Conservation (phyloP, 2,797 vertebrate species). For the Okamejei kenojei region DNA sequence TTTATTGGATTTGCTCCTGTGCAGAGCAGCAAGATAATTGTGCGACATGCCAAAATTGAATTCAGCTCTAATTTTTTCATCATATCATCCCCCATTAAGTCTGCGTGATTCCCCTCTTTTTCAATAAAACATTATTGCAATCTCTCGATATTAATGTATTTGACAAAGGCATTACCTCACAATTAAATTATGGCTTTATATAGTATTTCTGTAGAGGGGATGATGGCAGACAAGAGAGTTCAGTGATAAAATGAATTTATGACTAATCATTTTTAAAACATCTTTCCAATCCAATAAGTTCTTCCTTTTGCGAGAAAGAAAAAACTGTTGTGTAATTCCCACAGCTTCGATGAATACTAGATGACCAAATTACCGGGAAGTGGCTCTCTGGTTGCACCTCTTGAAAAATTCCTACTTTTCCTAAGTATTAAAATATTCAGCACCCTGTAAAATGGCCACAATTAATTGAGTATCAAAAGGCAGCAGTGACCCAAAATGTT, state of each 20-base stretch:
- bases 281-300: neutral
- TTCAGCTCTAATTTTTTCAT: constrained; percentile 33
- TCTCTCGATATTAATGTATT: constrained; percentile 28
- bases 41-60: constrained; percentile 16
- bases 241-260: neutral
- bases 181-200: constrained; percentile 34
- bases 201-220: neutral
- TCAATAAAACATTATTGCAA: constrained; percentile 22
- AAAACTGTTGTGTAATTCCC: neutral
- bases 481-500: no score
- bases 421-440: neutral
- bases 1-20: constrained; percentile 23
- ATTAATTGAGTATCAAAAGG: neutral
- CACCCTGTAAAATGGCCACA: neutral
- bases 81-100: constrained; percentile 9
- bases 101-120: neutral
- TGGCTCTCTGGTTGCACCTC: neutral
- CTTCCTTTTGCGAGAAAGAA: neutral
- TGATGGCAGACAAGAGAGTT: constrained; percentile 28
- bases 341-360: neutral
- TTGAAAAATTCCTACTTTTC: neutral
- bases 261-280: neutral
- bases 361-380: neutral
- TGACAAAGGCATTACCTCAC: neutral
- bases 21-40: constrained; percentile 31